phyloP scores from a whole-genome alignment of 2,797 vertebrate genomes.

The Microtus californicus region DNA sequence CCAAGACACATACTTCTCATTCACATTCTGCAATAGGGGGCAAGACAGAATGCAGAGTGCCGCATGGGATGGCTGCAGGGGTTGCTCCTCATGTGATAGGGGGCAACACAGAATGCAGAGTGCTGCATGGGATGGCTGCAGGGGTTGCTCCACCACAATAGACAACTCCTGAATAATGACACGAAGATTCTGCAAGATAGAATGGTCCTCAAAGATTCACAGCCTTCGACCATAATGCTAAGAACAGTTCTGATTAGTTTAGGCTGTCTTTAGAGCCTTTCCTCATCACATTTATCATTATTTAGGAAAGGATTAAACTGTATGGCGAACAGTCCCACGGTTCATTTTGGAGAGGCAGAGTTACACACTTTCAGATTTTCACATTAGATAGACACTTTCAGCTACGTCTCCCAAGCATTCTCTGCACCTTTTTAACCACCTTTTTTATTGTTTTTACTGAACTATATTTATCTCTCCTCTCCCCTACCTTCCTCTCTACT shows the following conservation, averaged over 20 bases:
- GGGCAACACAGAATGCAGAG: rapidly evolving
- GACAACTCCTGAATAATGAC: neutral
- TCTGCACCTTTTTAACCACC: neutral
- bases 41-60: rapidly evolving
- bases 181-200: neutral
- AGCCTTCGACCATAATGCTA: neutral
- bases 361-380: neutral
- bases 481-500: too few species aligned
- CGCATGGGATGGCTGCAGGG: rapidly evolving
- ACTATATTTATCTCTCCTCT: too few species aligned
- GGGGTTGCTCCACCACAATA: neutral
- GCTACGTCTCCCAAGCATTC: neutral
- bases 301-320: neutral
- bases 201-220: neutral
- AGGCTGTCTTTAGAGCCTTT: neutral
- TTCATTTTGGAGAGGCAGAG: neutral
- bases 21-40: neutral
- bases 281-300: neutral
- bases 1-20: neutral
- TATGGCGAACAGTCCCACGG: neutral
- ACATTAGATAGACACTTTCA: neutral
- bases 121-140: rapidly evolving
- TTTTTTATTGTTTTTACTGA: too few species aligned
- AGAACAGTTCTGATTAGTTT: neutral
- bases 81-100: neutral